Base-by-base conservation (phyloP, 2,113 vertebrate genomes). In the Saccopteryx bilineata region DNA sequence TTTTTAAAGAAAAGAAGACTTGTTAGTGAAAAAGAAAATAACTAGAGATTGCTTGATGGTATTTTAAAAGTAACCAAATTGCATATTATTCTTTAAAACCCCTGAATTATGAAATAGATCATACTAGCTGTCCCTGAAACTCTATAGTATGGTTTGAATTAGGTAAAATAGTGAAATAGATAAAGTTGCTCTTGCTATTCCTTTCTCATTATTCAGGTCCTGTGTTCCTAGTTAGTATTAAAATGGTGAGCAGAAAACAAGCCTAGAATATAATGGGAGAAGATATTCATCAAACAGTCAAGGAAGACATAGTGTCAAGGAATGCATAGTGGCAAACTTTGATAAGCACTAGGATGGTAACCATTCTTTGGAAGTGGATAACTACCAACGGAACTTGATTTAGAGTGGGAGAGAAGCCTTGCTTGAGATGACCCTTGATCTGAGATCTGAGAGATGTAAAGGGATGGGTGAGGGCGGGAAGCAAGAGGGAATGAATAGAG, bases 21-120 rank as follows among this genome's bases (percentile, higher is more conserved):
- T 75, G 48, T 75, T 75, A 75, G 13, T 52, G 74, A 52, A 52
- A 26, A 52, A 31, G 52, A 68, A 48, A 75, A 54, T 24, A 75
- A 60, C 19, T 90, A 5, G 21, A 52, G 14, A 65, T 90, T 96
- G 50, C 19, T 80, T 74, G 7, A 72, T 88, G 46, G 19, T 33
- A 68, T 9, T 75, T 75, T 68, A 78, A 79, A 52, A 75, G 21
- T 63, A 52, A 46, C 12, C 56, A 88, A 72, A 68, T 50, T 75
- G 58, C 4, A 65, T 63, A 87, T 61, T 69, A 31, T 65, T 96
- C 46, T 61, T 81, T 31, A 75, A 90, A 83, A 69, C 10, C 82
- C 9, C 18, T 69, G 65, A 90, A 80, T 11, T 69, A 48, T 75
- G 26, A 90, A 48, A 15, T 65, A 82, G 56, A 69, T 33, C 28